phyloP scores from a whole-genome alignment of 2,113 vertebrate species.

The Nanger granti region DNA sequence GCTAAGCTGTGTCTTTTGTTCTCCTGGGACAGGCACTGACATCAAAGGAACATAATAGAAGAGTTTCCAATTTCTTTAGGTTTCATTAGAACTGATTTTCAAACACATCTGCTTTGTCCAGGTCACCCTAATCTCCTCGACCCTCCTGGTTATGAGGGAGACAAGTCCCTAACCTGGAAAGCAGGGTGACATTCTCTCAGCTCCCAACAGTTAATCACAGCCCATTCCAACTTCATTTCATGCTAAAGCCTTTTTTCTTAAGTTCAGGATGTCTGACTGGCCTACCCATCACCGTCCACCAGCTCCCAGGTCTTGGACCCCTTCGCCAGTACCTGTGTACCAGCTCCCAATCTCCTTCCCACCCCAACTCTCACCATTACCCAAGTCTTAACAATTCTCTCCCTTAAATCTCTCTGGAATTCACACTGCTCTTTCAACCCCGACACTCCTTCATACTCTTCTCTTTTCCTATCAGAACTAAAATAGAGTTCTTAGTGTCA shows the following conservation, averaged over 20 bases:
- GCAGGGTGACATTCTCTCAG: not conserved
- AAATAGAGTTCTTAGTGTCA: not conserved
- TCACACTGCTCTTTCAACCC: not conserved
- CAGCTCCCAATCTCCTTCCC: not conserved
- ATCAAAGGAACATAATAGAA: not conserved
- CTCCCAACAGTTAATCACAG: not conserved
- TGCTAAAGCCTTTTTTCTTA: not conserved
- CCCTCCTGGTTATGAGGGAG: not conserved
- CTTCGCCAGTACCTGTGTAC: not conserved
- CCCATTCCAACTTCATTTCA: not conserved
- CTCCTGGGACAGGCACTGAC: not conserved
- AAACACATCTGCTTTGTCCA: not conserved
- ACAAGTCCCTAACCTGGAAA: not conserved
- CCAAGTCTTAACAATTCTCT: not conserved
- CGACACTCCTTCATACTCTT: not conserved
- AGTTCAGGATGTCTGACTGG: not conserved
- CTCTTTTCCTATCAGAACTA: not conserved
- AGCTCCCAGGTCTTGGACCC: not conserved
- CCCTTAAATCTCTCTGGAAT: not conserved
- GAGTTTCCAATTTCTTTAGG: not conserved
- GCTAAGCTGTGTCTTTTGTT: not conserved
- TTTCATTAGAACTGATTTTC: not conserved
- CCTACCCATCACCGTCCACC: not conserved
- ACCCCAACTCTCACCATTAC: not conserved
- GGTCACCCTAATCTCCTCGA: not conserved